Base-by-base conservation (phyloP, 2,797 vertebrate species). In the Coregonus suidteri region DNA sequence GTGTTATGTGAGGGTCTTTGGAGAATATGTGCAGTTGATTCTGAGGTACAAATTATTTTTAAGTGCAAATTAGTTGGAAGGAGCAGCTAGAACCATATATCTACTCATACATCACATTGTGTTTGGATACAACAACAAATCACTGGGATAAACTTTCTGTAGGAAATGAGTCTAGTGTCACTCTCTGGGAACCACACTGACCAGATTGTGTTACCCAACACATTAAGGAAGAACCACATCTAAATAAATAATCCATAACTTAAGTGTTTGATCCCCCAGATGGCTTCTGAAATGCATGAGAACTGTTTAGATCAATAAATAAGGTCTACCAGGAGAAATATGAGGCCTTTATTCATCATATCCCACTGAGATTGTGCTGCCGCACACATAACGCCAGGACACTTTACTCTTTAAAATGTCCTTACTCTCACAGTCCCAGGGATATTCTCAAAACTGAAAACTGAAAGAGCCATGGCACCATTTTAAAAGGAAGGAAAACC, bases 271-370 rank as follows among this genome's bases (percentile, higher is more conserved):
- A 85, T 81, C 79, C 82, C 75, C 80, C 80, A 80, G 66, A 79
- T 81, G 77, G 79, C 72, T 81, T 82, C 76, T 85, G 84, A 85
- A 84, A 86, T 78, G 78, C 77, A 74, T 41, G 77, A 82, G 77
- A 78, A 82, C 71, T 78, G 64, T 83, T 85, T 75, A 47, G 85
- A 91, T 90, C 88, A 82, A 91, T 90, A 78, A 81, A 76, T 73
- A 83, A 84, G 35, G 71, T 76, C 84, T 80, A 83, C 82, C 67
- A 77, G 84, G 76, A 86, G 84, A 86, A 87, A 88, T 71, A 78
- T 75, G 74, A 87, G 79, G 75, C 86, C 75, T 82, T 86, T 86
- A 89, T 88, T 84, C 84, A 88, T 88, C 83, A 85, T 81, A 88
- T 80, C 79, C 83, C 81, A 74, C 56, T 76, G 83, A 83, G 82